Evolutionary conservation across 2,888 invertebrate species (phyloP).

Genomic region (Eristalis pertinax): DNA sequence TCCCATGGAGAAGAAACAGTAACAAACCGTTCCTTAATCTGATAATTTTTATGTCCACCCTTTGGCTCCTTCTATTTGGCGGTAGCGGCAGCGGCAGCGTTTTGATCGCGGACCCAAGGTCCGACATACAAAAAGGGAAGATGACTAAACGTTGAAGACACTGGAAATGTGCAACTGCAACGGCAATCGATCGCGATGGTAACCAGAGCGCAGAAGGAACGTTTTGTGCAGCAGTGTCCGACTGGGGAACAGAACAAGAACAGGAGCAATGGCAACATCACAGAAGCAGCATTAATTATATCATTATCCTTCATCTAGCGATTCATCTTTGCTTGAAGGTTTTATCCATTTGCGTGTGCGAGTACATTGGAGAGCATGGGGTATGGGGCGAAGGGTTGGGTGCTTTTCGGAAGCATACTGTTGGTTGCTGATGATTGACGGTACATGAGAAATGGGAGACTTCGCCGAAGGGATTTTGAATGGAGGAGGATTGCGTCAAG

Average conservation of each 20-base stretch:
- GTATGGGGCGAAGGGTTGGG: neutral
- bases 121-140: constrained; percentile 37
- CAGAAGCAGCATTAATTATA: constrained; percentile 78
- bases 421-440: constrained; percentile 11
- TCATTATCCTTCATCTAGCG: constrained; percentile 79
- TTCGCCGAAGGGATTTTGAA: constrained; percentile 5
- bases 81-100: constrained; percentile 35
- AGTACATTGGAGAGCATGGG: constrained; percentile 22
- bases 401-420: neutral
- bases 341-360: constrained; percentile 46
- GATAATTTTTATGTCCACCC: constrained; percentile 70
- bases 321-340: constrained; percentile 75
- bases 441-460: constrained; percentile 20
- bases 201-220: neutral
- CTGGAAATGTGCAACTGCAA: constrained; percentile 65
- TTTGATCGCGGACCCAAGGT: constrained; percentile 62
- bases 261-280: constrained; percentile 74
- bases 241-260: constrained; percentile 56
- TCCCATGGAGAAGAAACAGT: constrained; percentile 63
- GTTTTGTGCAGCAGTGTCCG: constrained; percentile 8
- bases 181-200: constrained; percentile 60
- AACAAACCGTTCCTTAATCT: constrained; percentile 72
- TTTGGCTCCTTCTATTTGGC: constrained; percentile 59
- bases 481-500: neutral
- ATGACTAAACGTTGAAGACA: constrained; percentile 64